A percentile compares a stretch with the other conserved stretches of the same genome.
phyloP scores from a whole-genome alignment of 2,797 vertebrate genomes.

The Tragopan temminckii region DNA sequence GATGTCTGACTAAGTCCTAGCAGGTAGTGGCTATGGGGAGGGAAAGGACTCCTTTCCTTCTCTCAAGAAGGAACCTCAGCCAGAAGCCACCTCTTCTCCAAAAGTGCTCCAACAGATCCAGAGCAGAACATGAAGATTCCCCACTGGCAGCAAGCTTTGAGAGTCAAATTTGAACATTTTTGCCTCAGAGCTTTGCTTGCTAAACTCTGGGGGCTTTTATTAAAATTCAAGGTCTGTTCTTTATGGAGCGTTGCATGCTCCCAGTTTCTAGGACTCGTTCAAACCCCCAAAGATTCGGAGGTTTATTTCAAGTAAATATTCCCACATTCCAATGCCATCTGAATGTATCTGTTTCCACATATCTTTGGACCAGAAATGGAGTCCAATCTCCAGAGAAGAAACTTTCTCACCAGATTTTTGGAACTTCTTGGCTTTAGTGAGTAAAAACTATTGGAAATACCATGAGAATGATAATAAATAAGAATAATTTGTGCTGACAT shows the following conservation, averaged over 20 bases:
- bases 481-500: constrained; percentile 35
- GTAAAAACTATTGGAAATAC: constrained; percentile 46
- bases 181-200: neutral
- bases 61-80: neutral
- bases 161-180: neutral
- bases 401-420: constrained; percentile 48
- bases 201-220: neutral
- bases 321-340: neutral
- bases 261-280: neutral
- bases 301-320: neutral
- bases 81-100: neutral
- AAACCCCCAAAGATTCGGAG: neutral
- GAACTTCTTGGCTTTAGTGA: constrained; percentile 21
- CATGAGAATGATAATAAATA: constrained; percentile 46
- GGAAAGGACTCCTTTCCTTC: neutral
- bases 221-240: neutral
- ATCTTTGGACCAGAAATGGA: neutral
- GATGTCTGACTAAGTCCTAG: neutral
- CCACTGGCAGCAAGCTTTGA: neutral
- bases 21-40: neutral
- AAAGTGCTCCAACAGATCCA: neutral
- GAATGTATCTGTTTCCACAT: neutral
- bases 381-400: neutral
- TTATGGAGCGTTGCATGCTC: neutral
- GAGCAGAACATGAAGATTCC: neutral